Conservation (phyloP, 2,888 invertebrate genomes). For the Heteropelma amictum region DNA sequence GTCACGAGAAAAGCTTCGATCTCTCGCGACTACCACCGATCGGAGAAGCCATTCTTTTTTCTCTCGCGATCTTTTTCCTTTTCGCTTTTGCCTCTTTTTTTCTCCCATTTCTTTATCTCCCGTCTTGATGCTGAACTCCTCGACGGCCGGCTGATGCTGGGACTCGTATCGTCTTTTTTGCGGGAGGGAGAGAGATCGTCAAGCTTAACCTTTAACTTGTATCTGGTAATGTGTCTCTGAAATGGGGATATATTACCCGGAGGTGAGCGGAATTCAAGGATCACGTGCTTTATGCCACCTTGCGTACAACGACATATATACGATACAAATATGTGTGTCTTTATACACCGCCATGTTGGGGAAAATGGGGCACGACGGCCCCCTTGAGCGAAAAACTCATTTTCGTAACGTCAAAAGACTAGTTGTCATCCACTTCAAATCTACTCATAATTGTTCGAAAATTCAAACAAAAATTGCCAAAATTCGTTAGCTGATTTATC, state of each 20-base stretch:
- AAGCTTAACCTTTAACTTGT: slow-evolving; percentile 57
- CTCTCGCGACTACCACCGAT: not conserved
- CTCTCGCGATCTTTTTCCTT: not conserved
- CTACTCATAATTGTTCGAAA: no score
- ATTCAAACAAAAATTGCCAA: no score
- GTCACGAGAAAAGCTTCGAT: not conserved
- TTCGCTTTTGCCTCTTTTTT: not conserved
- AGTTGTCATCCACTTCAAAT: no score
- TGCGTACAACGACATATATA: slow-evolving; percentile 1
- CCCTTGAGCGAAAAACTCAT: no score
- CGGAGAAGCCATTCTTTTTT: not conserved
- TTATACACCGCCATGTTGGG: slow-evolving; percentile 5
- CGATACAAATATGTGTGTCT: not conserved
- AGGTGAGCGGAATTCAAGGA: slow-evolving; percentile 54
- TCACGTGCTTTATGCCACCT: slow-evolving; percentile 27
- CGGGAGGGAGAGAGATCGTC: slow-evolving; percentile 50
- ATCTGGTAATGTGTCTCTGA: slow-evolving; percentile 54
- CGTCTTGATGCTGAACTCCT: slow-evolving; percentile 13
- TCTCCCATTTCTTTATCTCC: slow-evolving; percentile 11
- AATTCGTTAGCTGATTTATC: no score
- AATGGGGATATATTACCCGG: slow-evolving; percentile 56
- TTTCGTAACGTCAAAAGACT: no score
- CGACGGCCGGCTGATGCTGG: slow-evolving; percentile 21
- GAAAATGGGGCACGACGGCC: no score
- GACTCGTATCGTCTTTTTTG: slow-evolving; percentile 26